Conservation (phyloP, 2,888 invertebrate genomes). For the Zygogramma bicolorata region DNA sequence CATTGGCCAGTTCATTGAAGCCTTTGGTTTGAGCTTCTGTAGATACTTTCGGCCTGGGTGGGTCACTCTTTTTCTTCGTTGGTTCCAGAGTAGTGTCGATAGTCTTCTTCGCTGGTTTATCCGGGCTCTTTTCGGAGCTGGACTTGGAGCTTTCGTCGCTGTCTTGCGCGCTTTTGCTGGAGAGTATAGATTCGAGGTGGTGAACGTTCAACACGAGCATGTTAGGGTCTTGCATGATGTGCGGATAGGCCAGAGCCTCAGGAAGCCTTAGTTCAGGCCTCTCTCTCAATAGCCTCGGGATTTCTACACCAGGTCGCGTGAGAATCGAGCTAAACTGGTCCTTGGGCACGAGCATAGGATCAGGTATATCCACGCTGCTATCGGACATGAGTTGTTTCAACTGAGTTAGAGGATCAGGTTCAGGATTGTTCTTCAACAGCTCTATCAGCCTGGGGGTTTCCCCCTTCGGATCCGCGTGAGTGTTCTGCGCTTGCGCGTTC, state of each 20-base stretch:
- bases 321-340: conserved; percentile 79
- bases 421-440: conserved; percentile 66
- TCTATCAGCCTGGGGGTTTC: conserved; percentile 66
- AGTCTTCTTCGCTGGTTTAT: conserved; percentile 53
- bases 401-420: conserved; percentile 70
- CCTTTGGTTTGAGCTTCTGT: conserved; percentile 38
- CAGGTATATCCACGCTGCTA: conserved; percentile 79
- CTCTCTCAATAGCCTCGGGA: conserved; percentile 78
- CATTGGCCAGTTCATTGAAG: conserved; percentile 69
- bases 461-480: conserved; percentile 25
- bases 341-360: conserved; percentile 85
- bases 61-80: conserved; percentile 33
- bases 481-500: conserved; percentile 65
- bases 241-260: conserved; percentile 79
- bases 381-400: conserved; percentile 79
- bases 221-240: conserved; percentile 81
- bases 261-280: conserved; percentile 81
- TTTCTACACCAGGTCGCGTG: conserved; percentile 80
- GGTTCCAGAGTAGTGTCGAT: conserved; percentile 38
- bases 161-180: conserved; percentile 56
- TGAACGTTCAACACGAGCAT: conserved; percentile 82
- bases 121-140: conserved; percentile 48
- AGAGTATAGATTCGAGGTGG: conserved; percentile 77
- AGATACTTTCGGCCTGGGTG: conserved; percentile 18
- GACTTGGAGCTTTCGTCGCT: conserved; percentile 27